These are phyloP conservation scores for Colostygia pectinataria DNA, from an alignment of 2,888 invertebrate genomes.

Conservation along the genomic window DNA sequence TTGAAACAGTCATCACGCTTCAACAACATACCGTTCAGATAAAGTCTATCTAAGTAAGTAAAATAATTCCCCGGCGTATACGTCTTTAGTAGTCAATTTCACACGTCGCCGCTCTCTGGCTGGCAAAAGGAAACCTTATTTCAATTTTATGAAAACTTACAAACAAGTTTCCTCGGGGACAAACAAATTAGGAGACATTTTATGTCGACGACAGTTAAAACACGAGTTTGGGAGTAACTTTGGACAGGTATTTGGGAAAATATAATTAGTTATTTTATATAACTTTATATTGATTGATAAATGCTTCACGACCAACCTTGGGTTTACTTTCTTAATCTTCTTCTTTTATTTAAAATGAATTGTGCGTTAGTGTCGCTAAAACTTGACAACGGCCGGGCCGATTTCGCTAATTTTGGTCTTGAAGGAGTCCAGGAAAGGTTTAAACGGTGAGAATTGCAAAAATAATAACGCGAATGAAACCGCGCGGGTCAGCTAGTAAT, in stretches of 20 bases:
- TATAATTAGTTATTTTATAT: slow-evolving; percentile 2
- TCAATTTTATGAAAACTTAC: slow-evolving; percentile 24
- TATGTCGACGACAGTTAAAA: slow-evolving; percentile 25
- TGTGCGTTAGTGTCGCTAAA: too few relatives aligned
- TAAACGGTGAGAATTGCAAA: too few relatives aligned
- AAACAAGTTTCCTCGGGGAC: slow-evolving; percentile 27
- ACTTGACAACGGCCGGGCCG: too few relatives aligned
- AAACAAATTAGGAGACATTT: slow-evolving; percentile 27
- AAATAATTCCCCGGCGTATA: slow-evolving; percentile 12
- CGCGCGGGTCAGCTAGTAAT: too few relatives aligned
- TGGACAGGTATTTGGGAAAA: slow-evolving; percentile 9
- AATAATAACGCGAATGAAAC: too few relatives aligned
- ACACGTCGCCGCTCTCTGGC: slow-evolving; percentile 17
- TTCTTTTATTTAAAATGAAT: too few relatives aligned
- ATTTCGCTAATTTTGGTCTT: too few relatives aligned
- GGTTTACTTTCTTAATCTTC: too few relatives aligned
- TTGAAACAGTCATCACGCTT: not conserved
- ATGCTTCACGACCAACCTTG: too few relatives aligned
- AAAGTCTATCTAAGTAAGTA: slow-evolving; percentile 10
- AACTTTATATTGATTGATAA: too few relatives aligned
- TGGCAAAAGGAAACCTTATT: slow-evolving; percentile 21
- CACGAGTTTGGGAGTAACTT: slow-evolving; percentile 19
- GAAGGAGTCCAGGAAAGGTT: too few relatives aligned
- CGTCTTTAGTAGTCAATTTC: slow-evolving; percentile 23
- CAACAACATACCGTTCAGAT: slow-evolving; percentile 1